phyloP scores from a whole-genome alignment of 2,888 invertebrate species.

The Stenodera caucasica region DNA sequence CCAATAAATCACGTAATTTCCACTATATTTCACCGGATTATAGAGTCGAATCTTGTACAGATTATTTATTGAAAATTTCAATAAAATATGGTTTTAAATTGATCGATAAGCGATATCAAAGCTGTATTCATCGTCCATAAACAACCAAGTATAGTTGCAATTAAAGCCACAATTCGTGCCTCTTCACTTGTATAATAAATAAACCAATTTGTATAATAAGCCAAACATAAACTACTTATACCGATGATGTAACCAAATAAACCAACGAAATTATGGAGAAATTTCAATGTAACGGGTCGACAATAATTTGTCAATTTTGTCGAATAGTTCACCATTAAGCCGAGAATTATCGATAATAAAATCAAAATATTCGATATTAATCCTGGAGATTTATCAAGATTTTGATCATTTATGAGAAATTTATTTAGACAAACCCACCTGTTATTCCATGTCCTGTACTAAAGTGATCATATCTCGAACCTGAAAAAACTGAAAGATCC shows the following conservation, averaged over 20 bases:
- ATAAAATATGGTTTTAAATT: constrained; percentile 34
- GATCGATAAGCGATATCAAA: constrained; percentile 39
- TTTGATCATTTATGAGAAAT: not conserved
- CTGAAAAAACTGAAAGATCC: constrained; percentile 34
- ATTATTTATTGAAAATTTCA: not conserved
- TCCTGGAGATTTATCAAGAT: constrained; percentile 42
- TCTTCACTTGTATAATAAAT: constrained; percentile 37
- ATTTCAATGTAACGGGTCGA: constrained; percentile 43
- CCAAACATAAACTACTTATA: constrained; percentile 45
- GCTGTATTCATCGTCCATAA: constrained; percentile 46
- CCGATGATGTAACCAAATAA: constrained; percentile 46
- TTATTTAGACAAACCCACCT: constrained; percentile 34
- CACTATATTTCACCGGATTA: not conserved
- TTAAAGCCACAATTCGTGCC: constrained; percentile 42
- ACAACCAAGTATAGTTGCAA: constrained; percentile 40
- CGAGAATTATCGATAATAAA: constrained; percentile 40
- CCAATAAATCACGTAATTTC: not conserved
- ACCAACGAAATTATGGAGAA: constrained; percentile 47
- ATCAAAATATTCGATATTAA: constrained; percentile 40
- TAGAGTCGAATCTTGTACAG: not conserved
- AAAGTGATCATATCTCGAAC: constrained; percentile 36
- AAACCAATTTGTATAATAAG: constrained; percentile 47
- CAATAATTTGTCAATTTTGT: constrained; percentile 35
- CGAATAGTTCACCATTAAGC: constrained; percentile 41
- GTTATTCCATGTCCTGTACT: constrained; percentile 45